phyloP scores from a whole-genome alignment of 1,140 invertebrate species.

The Dendroctonus valens region DNA sequence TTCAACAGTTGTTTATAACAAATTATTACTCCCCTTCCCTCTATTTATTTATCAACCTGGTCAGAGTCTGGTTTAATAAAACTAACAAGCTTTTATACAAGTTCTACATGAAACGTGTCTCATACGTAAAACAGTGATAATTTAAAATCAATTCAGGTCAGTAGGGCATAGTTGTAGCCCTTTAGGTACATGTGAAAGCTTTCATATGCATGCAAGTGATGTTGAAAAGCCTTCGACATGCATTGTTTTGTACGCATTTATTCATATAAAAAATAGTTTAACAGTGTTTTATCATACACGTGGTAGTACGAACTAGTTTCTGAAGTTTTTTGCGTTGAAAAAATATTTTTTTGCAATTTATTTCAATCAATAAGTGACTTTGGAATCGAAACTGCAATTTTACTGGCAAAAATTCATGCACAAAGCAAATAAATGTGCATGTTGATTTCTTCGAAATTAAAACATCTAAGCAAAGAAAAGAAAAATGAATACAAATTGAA shows the following conservation, averaged over 20 bases:
- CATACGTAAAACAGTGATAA: constrained; percentile 1
- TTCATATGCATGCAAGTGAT: background rate
- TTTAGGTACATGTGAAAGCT: background rate
- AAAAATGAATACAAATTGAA: background rate
- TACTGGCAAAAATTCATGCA: background rate
- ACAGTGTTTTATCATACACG: background rate
- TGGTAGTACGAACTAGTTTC: background rate
- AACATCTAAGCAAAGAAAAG: background rate
- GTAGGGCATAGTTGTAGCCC: background rate
- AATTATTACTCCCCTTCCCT: no score
- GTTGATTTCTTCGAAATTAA: background rate
- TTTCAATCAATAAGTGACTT: no score
- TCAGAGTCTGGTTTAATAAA: no score
- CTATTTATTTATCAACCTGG: no score
- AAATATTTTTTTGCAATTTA: background rate
- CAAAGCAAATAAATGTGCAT: constrained; percentile 1
- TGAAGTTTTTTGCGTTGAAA: background rate
- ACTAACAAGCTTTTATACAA: no score
- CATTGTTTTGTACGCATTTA: background rate
- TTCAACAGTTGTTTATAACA: no score
- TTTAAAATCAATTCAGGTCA: constrained; percentile 14
- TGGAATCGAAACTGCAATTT: no score
- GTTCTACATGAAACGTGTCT: background rate
- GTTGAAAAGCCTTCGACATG: background rate
- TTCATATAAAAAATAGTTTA: background rate